Evolutionary conservation across 1,140 invertebrate genomes (phyloP).

Genomic region (Cherax destructor): DNA sequence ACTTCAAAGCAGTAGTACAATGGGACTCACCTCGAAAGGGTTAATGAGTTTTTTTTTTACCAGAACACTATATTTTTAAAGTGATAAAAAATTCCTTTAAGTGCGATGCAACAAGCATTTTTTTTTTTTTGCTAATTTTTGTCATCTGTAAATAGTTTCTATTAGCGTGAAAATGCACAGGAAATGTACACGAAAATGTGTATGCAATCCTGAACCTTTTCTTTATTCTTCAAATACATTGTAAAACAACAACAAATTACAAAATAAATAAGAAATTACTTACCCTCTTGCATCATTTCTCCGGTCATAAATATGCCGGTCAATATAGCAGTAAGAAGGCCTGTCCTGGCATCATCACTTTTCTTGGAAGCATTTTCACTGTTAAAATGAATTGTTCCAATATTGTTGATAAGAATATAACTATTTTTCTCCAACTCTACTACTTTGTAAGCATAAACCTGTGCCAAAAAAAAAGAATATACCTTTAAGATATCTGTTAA

Average conservation of each 20-base stretch:
- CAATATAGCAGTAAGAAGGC: conserved; percentile 12
- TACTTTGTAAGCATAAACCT: conserved; percentile 36
- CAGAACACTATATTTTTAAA: no score
- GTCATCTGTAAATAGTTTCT: no score
- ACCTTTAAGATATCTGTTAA: neutral
- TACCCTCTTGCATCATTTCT: conserved; percentile 9
- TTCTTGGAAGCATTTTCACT: neutral
- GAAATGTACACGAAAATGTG: no score
- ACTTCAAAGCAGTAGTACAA: no score
- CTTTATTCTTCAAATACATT: no score
- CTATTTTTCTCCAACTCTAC: neutral
- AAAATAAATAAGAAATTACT: neutral
- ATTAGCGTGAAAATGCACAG: no score
- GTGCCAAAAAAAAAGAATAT: neutral
- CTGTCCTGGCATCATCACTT: neutral
- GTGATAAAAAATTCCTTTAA: no score
- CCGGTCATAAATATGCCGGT: conserved; percentile 25
- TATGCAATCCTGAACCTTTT: no score
- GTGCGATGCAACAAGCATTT: no score
- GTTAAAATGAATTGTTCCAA: neutral
- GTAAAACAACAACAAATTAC: neutral
- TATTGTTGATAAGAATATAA: conserved; percentile 29
- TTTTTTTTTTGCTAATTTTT: no score
- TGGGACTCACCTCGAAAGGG: no score
- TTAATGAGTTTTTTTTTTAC: no score